phyloP scores from a whole-genome alignment of 2,888 invertebrate species.

The Meiosimyza decipiens region DNA sequence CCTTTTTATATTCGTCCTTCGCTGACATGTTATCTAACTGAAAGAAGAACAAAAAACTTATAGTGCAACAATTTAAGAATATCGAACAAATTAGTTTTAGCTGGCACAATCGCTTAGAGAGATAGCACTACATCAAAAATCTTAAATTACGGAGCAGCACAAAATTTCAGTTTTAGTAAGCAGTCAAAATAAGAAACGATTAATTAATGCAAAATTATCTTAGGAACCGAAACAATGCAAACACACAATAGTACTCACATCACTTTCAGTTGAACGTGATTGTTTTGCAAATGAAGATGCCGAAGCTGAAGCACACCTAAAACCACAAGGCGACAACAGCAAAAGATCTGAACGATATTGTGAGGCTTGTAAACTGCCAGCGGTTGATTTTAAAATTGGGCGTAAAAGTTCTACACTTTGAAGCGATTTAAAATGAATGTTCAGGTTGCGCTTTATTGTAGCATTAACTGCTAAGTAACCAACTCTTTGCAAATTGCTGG shows the following conservation, averaged over 20 bases:
- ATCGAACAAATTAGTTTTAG: too few species aligned
- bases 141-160: too few species aligned
- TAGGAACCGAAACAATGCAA: slow-evolving; percentile 15
- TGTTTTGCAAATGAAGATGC: slow-evolving; percentile 29
- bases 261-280: slow-evolving; percentile 44
- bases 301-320: slow-evolving; percentile 10
- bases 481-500: slow-evolving; percentile 46
- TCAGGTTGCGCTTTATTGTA: slow-evolving; percentile 15
- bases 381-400: slow-evolving; percentile 23
- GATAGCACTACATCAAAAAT: too few species aligned
- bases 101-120: too few species aligned
- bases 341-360: slow-evolving; percentile 56
- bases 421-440: background rate
- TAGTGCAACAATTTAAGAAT: too few species aligned
- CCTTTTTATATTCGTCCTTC: slow-evolving; percentile 60
- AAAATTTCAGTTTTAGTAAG: too few species aligned
- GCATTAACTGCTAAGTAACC: slow-evolving; percentile 42
- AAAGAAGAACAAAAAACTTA: slow-evolving; percentile 40
- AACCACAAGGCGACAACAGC: slow-evolving; percentile 44
- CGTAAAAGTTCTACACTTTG: background rate
- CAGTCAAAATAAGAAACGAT: background rate
- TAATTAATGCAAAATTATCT: background rate
- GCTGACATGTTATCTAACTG: slow-evolving; percentile 58
- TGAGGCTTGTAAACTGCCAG: slow-evolving; percentile 30
- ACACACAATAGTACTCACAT: slow-evolving; percentile 55